Base-by-base conservation (phyloP, 2,113 vertebrate species). In the Mixornis gularis region DNA sequence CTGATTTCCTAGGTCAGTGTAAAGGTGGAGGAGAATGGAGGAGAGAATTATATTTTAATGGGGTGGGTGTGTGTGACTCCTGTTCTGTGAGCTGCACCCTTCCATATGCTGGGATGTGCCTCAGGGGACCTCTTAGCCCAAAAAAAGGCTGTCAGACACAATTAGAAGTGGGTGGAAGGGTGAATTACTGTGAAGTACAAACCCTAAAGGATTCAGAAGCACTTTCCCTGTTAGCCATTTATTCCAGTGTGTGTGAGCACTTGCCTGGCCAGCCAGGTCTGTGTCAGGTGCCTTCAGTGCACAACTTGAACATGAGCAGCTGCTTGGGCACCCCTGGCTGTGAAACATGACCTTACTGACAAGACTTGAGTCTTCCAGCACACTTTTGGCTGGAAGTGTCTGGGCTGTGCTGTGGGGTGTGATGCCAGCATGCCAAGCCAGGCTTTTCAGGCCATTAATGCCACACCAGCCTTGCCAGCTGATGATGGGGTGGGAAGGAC, bases 211-310 rank as follows among this genome's bases (percentile, higher is more conserved):
- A 17, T 30, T n/a, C 10, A 62, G 34, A 65, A 71, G 10, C 12
- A 0, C 59, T 81, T 86, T 79, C 4, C 27, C 30, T 60, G 43
- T 71, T 56, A 16, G 3, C 18, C 32, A 5, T 46, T 21, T 53
- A 2, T 21, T 1, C 13, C 6, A n/a, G 26, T 9, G 10, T 51
- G 9, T 38, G 14, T 49, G 32, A 58, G n/a, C 12, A 0, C 71
- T 36, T 44, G 30, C 22, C 40, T 43, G 44, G 52, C 30, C 52
- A 7, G 27, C 7, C 18, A 46, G 73, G 46, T 12, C 49, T 26
- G 40, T 49, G 41, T 60, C 41, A 55, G 73, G 49, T 58, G 72
- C 55, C 55, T 77, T 30, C 9, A 26, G 49, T 1, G 16, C 59
- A 1, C 2, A 34, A 2, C 36, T 32, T 12, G 36, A 29, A 8